Percentiles rank a stretch among this genome's conserved stretches.
phyloP scores from a whole-genome alignment of 2,113 vertebrate genomes.

The Collichthys lucidus region DNA sequence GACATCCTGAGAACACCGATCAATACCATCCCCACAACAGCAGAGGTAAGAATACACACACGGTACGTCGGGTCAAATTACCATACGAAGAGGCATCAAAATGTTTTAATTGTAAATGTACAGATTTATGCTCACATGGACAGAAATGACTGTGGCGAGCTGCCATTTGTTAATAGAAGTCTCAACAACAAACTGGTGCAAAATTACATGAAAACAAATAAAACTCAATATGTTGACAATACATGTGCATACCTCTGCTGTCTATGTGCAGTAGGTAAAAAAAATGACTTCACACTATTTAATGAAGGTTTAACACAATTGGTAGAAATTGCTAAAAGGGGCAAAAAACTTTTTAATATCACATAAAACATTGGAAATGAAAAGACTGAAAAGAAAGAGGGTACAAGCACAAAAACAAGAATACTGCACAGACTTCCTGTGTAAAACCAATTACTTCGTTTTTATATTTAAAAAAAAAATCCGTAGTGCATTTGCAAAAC shows the following conservation, averaged over 20 bases:
- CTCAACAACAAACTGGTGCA: conserved; percentile 55
- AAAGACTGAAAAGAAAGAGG: conserved; percentile 33
- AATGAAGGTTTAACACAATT: conserved; percentile 32
- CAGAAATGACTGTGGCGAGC: conserved; percentile 58
- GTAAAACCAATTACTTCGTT: conserved; percentile 8
- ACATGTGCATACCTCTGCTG: conserved; percentile 15
- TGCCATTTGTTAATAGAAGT: conserved; percentile 62
- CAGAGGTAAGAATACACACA: conserved; percentile 29
- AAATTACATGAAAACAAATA: conserved; percentile 36
- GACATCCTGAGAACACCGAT: conserved; percentile 46
- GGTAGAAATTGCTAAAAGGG: not conserved
- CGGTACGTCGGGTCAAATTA: conserved; percentile 29
- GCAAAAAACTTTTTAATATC: not conserved
- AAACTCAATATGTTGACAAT: not conserved
- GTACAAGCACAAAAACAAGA: not conserved
- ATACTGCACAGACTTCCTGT: conserved; percentile 16
- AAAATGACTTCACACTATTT: conserved; percentile 38
- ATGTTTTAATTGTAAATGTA: conserved; percentile 70
- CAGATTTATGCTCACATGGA: conserved; percentile 56
- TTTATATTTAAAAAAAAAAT: conserved; percentile 20
- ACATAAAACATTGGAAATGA: conserved; percentile 5
- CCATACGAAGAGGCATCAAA: conserved; percentile 62
- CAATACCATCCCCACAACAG: conserved; percentile 35
- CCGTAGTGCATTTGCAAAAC: conserved; percentile 50
- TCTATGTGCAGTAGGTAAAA: conserved; percentile 23